Conservation (phyloP, 2,888 invertebrate species). For the Ennomos erosarius region DNA sequence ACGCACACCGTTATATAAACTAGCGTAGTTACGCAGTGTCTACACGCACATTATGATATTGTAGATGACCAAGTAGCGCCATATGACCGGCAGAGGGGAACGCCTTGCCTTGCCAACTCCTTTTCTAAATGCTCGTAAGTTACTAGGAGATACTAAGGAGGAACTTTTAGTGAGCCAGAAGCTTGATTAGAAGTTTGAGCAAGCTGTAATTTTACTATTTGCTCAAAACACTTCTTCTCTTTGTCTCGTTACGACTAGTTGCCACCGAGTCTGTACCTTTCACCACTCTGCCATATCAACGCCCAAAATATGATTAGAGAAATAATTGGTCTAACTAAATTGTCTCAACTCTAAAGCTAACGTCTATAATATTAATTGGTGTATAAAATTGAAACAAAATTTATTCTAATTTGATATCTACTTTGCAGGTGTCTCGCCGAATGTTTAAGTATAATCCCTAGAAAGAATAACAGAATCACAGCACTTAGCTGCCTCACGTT, state of each 20-base stretch:
- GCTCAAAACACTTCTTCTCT: no score
- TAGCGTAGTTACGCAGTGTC: no score
- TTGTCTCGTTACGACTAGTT: background rate
- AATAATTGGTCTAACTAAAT: constrained; percentile 77
- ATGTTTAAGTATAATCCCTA: constrained; percentile 80
- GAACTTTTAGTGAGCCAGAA: no score
- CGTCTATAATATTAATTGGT: constrained; percentile 70
- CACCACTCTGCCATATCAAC: constrained; percentile 54
- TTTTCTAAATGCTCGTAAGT: no score
- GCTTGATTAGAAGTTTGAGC: no score
- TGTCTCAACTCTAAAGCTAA: constrained; percentile 65
- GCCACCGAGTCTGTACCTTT: constrained; percentile 12
- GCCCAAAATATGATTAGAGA: constrained; percentile 37
- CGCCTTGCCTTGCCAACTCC: no score
- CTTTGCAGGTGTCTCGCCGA: constrained; percentile 84
- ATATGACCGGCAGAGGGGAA: no score
- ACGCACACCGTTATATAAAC: no score
- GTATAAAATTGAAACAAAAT: constrained; percentile 78
- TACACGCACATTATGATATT: no score
- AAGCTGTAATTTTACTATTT: no score
- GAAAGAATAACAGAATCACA: constrained; percentile 76
- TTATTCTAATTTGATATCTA: constrained; percentile 84
- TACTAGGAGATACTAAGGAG: no score
- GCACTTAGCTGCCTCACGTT: constrained; percentile 72
- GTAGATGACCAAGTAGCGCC: no score